phyloP scores from a whole-genome alignment of 2,113 vertebrate species.

The Sebastes schlegelii region DNA sequence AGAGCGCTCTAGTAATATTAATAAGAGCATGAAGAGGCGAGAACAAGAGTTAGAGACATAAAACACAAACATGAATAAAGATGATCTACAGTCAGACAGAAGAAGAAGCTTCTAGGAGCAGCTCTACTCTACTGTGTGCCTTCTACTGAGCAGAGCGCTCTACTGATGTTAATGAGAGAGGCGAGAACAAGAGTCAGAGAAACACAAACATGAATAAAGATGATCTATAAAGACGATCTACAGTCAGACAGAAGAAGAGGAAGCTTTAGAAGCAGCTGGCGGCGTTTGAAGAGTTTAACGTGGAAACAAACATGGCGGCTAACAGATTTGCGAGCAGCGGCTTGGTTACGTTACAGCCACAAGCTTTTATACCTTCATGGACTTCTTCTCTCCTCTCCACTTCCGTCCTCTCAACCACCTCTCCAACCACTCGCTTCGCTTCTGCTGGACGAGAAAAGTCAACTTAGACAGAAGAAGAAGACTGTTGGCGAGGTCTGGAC shows the following conservation, averaged over 20 bases:
- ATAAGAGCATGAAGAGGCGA: background rate
- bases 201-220: no score
- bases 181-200: background rate
- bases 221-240: background rate
- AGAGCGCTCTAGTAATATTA: constrained; percentile 26
- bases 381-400: constrained; percentile 80
- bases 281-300: background rate
- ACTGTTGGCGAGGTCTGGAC: no score
- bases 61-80: background rate
- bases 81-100: no score
- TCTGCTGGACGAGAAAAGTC: constrained; percentile 73
- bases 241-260: background rate
- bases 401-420: constrained; percentile 84
- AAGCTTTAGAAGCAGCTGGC: constrained; percentile 32
- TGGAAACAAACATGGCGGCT: background rate
- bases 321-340: background rate
- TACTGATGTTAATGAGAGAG: constrained; percentile 29
- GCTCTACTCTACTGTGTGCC: no score
- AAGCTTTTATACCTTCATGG: constrained; percentile 75
- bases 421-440: constrained; percentile 78
- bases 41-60: background rate
- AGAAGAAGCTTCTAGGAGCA: no score
- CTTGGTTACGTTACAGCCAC: constrained; percentile 7
- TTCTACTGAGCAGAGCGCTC: constrained; percentile 2
- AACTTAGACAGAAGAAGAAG: constrained; percentile 19